Percentiles rank a stretch among this genome's conserved stretches.
phyloP scores from a whole-genome alignment of 2,888 invertebrate species.

The Osedax frankpressi region DNA sequence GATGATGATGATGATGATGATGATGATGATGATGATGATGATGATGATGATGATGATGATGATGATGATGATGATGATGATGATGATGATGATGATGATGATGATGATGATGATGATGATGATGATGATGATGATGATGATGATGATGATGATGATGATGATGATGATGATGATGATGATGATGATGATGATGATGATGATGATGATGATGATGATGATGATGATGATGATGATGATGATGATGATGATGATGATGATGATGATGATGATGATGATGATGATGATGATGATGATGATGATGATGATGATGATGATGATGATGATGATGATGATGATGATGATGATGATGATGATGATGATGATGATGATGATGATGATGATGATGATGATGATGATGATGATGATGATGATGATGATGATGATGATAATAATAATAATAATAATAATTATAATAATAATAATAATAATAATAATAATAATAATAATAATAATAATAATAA shows the following conservation, averaged over 20 bases:
- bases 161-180: constrained; percentile 10
- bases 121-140: constrained; percentile 18
- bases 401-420: too few relatives aligned
- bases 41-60: constrained; percentile 21
- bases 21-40: too few relatives aligned
- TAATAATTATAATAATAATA: too few relatives aligned
- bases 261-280: constrained; percentile 17
- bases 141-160: constrained; percentile 18
- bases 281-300: constrained; percentile 5
- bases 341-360: constrained; percentile 16
- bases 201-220: constrained; percentile 20
- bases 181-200: constrained; percentile 11
- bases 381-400: too few relatives aligned
- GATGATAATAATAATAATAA: too few relatives aligned
- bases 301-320: not conserved
- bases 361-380: constrained; percentile 10
- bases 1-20: constrained; percentile 21
- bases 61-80: constrained; percentile 19
- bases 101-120: constrained; percentile 19
- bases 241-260: constrained; percentile 20
- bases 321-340: constrained; percentile 15
- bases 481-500: not conserved
- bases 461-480: constrained; percentile 15
- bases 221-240: constrained; percentile 20
- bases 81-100: too few relatives aligned